Conservation (phyloP, 2,113 vertebrate species). For the Syngnathoides biaculeatus region DNA sequence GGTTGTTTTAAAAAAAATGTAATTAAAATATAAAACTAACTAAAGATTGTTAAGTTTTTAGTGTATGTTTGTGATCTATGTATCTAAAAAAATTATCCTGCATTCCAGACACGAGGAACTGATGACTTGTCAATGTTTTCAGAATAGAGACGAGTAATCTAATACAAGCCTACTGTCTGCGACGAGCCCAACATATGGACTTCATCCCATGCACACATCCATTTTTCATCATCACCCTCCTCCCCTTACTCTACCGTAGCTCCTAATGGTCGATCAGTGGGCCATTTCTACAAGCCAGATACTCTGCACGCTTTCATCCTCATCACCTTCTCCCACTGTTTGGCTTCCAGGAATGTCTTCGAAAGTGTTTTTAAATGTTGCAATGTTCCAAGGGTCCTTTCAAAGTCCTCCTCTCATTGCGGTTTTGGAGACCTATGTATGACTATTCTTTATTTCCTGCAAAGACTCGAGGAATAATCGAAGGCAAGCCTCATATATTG, state of each 20-base stretch:
- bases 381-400: not conserved
- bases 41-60: too few relatives aligned
- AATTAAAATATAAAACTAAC: too few relatives aligned
- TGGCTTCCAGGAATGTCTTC: conserved; percentile 6
- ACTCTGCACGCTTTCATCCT: conserved; percentile 37
- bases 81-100: not conserved
- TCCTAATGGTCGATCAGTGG: conserved; percentile 37
- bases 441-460: conserved; percentile 34
- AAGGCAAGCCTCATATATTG: conserved; percentile 63
- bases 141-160: conserved; percentile 36
- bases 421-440: not conserved
- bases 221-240: conserved; percentile 67
- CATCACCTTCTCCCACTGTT: conserved; percentile 9
- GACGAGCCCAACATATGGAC: conserved; percentile 55
- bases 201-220: conserved; percentile 59
- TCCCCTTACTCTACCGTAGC: conserved; percentile 46
- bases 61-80: too few relatives aligned
- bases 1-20: too few relatives aligned
- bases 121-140: conserved; percentile 9
- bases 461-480: conserved; percentile 59
- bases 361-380: conserved; percentile 11
- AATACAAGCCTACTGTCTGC: conserved; percentile 47
- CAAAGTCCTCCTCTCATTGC: not conserved
- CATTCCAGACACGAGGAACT: not conserved
- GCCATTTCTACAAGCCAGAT: conserved; percentile 10